Evolutionary conservation across 2,888 invertebrate genomes (phyloP).

Genomic region (Drosophila quinaria): DNA sequence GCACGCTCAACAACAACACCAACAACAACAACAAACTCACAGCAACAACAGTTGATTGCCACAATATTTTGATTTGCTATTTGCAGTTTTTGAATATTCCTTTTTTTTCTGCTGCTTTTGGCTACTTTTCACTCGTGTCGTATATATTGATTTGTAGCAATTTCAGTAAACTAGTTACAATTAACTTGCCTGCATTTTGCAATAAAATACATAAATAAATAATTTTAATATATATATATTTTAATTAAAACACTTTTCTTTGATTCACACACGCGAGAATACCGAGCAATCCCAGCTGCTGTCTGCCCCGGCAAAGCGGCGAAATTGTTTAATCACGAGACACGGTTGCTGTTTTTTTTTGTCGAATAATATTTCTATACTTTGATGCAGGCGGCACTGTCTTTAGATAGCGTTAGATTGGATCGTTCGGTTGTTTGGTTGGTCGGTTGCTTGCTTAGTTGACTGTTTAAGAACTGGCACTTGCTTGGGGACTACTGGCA

Average conservation of each 20-base stretch:
- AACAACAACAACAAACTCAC: slow-evolving; percentile 12
- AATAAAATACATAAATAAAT: slow-evolving; percentile 4
- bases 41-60: slow-evolving; percentile 4
- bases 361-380: neutral
- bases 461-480: slow-evolving; percentile 45
- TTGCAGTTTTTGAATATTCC: neutral
- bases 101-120: slow-evolving; percentile 8
- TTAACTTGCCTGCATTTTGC: slow-evolving; percentile 11
- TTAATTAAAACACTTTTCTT: neutral
- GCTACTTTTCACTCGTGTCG: slow-evolving; percentile 39
- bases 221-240: neutral
- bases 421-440: slow-evolving; percentile 41
- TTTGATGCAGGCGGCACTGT: slow-evolving; percentile 36
- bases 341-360: slow-evolving; percentile 8
- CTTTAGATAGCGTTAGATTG: slow-evolving; percentile 53
- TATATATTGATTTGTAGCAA: no score
- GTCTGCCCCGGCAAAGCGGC: slow-evolving; percentile 17
- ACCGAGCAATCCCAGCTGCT: slow-evolving; percentile 29
- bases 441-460: slow-evolving; percentile 24
- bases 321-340: slow-evolving; percentile 41
- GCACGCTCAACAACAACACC: slow-evolving; percentile 34
- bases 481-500: slow-evolving; percentile 22
- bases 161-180: slow-evolving; percentile 14
- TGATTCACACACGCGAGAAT: slow-evolving; percentile 31
- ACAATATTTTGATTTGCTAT: neutral